These are phyloP conservation scores for Sipha flava DNA, from an alignment of 1,140 invertebrate species.

Conservation along the genomic window DNA sequence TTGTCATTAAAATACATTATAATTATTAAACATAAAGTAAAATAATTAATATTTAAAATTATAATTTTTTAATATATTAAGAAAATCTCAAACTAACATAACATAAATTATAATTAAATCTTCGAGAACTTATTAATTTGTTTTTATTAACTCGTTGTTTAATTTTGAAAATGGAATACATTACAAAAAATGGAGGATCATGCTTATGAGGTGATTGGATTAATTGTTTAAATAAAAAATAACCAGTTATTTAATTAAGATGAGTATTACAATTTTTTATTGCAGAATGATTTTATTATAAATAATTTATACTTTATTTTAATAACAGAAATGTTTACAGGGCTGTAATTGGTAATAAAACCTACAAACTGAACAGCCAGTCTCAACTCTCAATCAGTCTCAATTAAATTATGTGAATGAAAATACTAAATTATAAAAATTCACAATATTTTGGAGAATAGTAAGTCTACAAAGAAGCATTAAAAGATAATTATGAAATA, in stretches of 20 bases:
- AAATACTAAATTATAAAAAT: not conserved
- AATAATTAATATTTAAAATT: not conserved
- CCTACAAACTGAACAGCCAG: conserved; percentile 22
- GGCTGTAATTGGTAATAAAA: not conserved
- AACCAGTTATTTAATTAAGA: not conserved
- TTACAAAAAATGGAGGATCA: not conserved
- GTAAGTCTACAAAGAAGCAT: not conserved
- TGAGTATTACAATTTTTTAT: not conserved
- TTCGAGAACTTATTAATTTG: not conserved
- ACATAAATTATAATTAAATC: not conserved
- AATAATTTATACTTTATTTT: not conserved
- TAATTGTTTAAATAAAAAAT: not conserved
- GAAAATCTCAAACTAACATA: not conserved
- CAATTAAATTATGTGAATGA: conserved; percentile 10
- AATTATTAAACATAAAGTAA: not conserved
- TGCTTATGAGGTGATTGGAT: not conserved
- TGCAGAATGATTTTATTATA: not conserved
- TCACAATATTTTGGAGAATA: not conserved
- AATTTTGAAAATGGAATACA: not conserved
- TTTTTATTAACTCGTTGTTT: not conserved
- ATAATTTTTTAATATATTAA: not conserved
- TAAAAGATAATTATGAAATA: not conserved
- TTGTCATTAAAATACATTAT: too few species aligned
- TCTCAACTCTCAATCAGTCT: conserved; percentile 33
- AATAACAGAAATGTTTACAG: not conserved